Percentiles rank a stretch among this genome's conserved stretches.
Evolutionary conservation across 2,888 invertebrate species (phyloP).

Genomic region (Salticus scenicus): DNA sequence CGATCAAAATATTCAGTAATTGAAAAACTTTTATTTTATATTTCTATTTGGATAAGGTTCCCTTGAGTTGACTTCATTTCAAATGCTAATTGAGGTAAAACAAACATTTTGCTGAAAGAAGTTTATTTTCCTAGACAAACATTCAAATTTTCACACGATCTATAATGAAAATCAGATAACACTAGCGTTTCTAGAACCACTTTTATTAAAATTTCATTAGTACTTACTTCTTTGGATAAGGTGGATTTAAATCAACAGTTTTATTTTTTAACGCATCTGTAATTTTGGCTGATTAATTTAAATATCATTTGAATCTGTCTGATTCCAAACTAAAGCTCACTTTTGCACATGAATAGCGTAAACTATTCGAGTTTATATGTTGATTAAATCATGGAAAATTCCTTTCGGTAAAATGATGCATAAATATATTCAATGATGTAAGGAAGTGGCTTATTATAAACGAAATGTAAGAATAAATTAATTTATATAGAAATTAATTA

Average conservation of each 20-base stretch:
- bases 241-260: not conserved
- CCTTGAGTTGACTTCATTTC: too few species aligned
- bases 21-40: too few species aligned
- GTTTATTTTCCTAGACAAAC: not conserved
- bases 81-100: not conserved
- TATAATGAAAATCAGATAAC: not conserved
- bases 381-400: too few species aligned
- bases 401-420: too few species aligned
- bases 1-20: too few species aligned
- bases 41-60: too few species aligned
- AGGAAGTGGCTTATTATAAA: too few species aligned
- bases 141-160: not conserved
- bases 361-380: too few species aligned
- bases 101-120: not conserved
- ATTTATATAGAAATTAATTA: too few species aligned
- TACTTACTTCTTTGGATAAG: not conserved
- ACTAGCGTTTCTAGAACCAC: not conserved
- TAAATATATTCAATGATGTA: too few species aligned
- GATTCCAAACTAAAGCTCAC: not conserved
- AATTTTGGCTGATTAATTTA: not conserved
- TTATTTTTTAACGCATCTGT: not conserved
- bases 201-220: slow-evolving; percentile 1
- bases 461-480: too few species aligned
- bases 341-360: not conserved
- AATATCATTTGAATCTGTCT: not conserved